Evolutionary conservation across 2,113 vertebrate genomes (phyloP).

Genomic region (Forbesichthys agassizii): DNA sequence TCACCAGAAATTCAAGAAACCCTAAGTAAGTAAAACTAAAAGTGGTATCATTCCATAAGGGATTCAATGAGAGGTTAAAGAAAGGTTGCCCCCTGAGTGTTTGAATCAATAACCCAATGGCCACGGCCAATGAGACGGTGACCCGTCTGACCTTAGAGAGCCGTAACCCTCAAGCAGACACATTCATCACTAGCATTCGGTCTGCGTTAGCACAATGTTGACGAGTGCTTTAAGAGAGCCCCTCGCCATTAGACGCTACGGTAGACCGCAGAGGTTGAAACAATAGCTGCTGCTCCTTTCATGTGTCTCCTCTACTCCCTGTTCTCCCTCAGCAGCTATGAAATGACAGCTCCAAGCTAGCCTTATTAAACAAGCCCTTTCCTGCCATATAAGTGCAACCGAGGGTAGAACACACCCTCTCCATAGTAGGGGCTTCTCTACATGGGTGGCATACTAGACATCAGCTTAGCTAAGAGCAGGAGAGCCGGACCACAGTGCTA

Average conservation of each 20-base stretch:
- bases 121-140: conserved; percentile 57
- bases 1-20: too few species aligned
- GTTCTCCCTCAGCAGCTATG: conserved; percentile 51
- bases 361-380: conserved; percentile 47
- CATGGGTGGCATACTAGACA: conserved; percentile 55
- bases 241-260: conserved; percentile 49
- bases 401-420: conserved; percentile 50
- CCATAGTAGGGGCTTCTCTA: conserved; percentile 50
- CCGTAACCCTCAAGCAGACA: conserved; percentile 60
- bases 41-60: conserved; percentile 16
- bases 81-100: conserved; percentile 52
- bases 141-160: conserved; percentile 60
- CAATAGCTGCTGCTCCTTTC: conserved; percentile 48
- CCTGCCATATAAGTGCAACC: conserved; percentile 59
- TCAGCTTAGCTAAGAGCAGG: conserved; percentile 24
- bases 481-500: conserved; percentile 22
- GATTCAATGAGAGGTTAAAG: conserved; percentile 56
- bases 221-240: conserved; percentile 35
- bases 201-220: conserved; percentile 51
- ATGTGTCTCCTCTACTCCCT: conserved; percentile 22
- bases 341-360: conserved; percentile 58
- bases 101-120: conserved; percentile 66
- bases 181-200: conserved; percentile 63
- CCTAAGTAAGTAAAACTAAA: conserved; percentile 8
- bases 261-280: conserved; percentile 40